Conservation (phyloP, 2,113 vertebrate species). For the Salvelinus alpinus region DNA sequence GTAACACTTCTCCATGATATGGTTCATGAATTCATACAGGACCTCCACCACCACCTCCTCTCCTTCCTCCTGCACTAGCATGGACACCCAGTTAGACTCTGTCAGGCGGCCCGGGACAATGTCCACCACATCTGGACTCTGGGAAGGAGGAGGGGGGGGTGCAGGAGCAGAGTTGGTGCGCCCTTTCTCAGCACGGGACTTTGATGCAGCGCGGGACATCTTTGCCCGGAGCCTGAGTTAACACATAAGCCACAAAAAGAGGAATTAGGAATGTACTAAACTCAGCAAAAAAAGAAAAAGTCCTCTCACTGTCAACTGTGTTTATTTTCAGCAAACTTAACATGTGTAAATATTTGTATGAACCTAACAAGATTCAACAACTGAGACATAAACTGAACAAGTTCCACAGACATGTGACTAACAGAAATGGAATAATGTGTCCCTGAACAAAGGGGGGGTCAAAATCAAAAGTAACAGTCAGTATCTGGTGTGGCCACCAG, state of each 20-base stretch:
- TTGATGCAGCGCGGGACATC: constrained; percentile 60
- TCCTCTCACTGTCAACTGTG: too few species aligned
- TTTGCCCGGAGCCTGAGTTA: constrained; percentile 16
- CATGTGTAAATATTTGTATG: too few species aligned
- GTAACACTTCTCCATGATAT: constrained; percentile 65
- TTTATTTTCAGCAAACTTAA: too few species aligned
- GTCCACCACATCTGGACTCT: constrained; percentile 42
- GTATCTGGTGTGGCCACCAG: too few species aligned
- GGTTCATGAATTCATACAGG: constrained; percentile 66
- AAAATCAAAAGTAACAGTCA: too few species aligned
- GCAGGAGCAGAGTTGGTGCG: neutral
- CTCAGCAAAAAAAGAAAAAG: too few species aligned
- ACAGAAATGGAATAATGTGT: too few species aligned
- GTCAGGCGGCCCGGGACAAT: constrained; percentile 60
- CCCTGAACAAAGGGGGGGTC: too few species aligned
- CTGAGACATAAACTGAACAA: too few species aligned
- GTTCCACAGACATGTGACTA: too few species aligned
- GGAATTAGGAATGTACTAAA: neutral
- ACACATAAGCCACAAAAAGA: neutral
- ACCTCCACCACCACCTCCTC: constrained; percentile 69
- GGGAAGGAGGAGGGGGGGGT: constrained; percentile 26
- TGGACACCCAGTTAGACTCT: constrained; percentile 65
- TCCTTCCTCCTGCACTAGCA: constrained; percentile 63
- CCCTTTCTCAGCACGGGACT: constrained; percentile 63
- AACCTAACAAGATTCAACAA: too few species aligned